A percentile compares a stretch with the other conserved stretches of the same genome.
These are phyloP conservation scores for Eucera pruinosa DNA, from an alignment of 2,888 invertebrate species.

Conservation along the genomic window DNA sequence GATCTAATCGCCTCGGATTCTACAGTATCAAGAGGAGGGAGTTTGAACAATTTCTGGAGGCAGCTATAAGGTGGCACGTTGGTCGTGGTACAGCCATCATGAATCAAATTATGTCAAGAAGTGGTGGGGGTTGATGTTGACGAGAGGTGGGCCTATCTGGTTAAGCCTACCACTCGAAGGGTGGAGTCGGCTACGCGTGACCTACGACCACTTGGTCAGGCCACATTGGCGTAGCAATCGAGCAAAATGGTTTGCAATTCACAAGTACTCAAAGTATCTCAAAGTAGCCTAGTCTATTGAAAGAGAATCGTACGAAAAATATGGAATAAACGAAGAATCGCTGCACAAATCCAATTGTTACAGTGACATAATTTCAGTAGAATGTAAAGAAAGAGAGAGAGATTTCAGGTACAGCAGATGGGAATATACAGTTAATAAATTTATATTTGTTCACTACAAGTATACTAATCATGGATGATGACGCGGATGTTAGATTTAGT, in stretches of 20 bases:
- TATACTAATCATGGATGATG: too few relatives aligned
- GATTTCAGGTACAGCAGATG: too few relatives aligned
- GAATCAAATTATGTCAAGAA: slow-evolving; percentile 73
- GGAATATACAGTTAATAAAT: too few relatives aligned
- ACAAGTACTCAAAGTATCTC: too few relatives aligned
- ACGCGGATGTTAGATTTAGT: too few relatives aligned
- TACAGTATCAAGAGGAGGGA: slow-evolving; percentile 39
- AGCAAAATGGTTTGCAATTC: not conserved
- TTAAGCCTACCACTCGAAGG: slow-evolving; percentile 73
- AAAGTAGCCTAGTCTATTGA: too few relatives aligned
- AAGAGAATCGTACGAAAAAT: too few relatives aligned
- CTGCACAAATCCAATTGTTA: too few relatives aligned
- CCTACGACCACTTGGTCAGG: slow-evolving; percentile 68
- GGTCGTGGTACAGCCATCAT: slow-evolving; percentile 78
- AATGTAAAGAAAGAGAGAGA: too few relatives aligned
- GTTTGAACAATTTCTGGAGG: slow-evolving; percentile 17
- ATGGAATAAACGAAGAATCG: too few relatives aligned
- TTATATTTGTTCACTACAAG: too few relatives aligned
- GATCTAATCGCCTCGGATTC: slow-evolving; percentile 7
- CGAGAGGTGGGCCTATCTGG: slow-evolving; percentile 74
- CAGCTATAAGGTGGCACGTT: slow-evolving; percentile 67
- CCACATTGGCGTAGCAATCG: slow-evolving; percentile 68
- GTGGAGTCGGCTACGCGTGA: slow-evolving; percentile 74
- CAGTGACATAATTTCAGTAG: too few relatives aligned
- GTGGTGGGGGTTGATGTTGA: slow-evolving; percentile 68